Evolutionary conservation across 2,113 vertebrate species (phyloP).

Genomic region (Thermophis baileyi): DNA sequence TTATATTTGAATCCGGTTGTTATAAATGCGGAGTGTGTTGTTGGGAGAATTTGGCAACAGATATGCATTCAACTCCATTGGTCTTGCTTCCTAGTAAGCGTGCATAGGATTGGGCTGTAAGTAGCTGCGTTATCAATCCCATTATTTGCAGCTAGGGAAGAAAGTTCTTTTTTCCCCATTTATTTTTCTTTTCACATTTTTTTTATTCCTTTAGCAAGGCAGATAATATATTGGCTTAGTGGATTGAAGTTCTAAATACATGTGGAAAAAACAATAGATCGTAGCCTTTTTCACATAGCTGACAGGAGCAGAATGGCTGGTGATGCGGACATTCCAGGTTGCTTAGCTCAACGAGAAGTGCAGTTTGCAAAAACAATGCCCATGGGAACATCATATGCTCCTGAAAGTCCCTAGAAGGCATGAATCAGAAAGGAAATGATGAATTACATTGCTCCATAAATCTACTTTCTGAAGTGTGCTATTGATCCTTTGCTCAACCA

Average conservation of each 20-base stretch:
- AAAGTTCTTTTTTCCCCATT: neutral
- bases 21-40: neutral
- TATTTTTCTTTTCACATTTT: neutral
- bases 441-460: constrained; percentile 35
- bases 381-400: neutral
- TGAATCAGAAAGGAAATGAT: neutral
- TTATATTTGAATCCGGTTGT: neutral
- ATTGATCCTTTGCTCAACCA: constrained; percentile 18
- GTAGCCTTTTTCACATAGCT: neutral
- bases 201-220: neutral
- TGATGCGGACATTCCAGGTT: neutral
- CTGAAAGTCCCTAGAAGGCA: neutral
- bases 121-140: neutral
- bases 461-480: neutral
- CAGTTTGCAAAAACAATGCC: neutral
- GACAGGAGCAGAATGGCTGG: neutral
- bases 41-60: neutral
- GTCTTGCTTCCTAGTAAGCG: neutral
- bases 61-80: neutral
- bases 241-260: neutral
- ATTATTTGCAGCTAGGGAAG: neutral
- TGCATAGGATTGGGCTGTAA: neutral
- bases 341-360: neutral
- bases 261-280: neutral
- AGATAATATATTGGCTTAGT: neutral